Percentiles rank a stretch among this genome's conserved stretches.
These are phyloP conservation scores for Slavum lentiscoides DNA, from an alignment of 2,888 invertebrate species.

Conservation along the genomic window DNA sequence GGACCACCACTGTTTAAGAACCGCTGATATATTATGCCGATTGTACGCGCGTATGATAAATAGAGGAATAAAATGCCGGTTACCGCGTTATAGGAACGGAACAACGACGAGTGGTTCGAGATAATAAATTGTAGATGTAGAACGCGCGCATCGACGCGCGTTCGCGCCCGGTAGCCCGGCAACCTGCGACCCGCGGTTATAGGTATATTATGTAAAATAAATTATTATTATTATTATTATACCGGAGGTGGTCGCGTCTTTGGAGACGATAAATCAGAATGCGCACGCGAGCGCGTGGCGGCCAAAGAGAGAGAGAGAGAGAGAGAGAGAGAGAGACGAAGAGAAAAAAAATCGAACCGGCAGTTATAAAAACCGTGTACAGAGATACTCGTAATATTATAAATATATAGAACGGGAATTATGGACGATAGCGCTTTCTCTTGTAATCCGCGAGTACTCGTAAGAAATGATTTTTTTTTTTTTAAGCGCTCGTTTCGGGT, in stretches of 20 bases:
- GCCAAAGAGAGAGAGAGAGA: neutral
- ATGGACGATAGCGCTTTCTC: constrained; percentile 4
- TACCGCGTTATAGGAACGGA: too few relatives aligned
- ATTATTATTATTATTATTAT: constrained; percentile 2
- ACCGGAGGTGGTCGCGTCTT: neutral
- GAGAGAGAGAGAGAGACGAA: neutral
- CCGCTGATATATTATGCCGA: too few relatives aligned
- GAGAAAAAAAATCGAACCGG: constrained; percentile 10
- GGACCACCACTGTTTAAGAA: too few relatives aligned
- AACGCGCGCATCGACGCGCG: too few relatives aligned
- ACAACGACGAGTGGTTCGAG: too few relatives aligned
- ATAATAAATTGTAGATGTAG: too few relatives aligned
- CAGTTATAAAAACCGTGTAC: neutral
- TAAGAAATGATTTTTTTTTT: too few relatives aligned
- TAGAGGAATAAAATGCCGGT: too few relatives aligned
- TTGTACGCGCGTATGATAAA: too few relatives aligned
- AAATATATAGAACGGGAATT: neutral
- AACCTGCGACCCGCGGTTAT: neutral
- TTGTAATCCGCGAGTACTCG: too few relatives aligned
- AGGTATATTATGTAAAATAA: neutral
- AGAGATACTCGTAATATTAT: too few relatives aligned
- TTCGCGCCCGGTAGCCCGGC: constrained; percentile 16
- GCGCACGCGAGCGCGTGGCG: neutral
- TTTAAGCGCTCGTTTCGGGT: too few relatives aligned
- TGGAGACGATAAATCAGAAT: constrained; percentile 28